phyloP scores from a whole-genome alignment of 2,797 vertebrate genomes.

The Coregonus sp. region DNA sequence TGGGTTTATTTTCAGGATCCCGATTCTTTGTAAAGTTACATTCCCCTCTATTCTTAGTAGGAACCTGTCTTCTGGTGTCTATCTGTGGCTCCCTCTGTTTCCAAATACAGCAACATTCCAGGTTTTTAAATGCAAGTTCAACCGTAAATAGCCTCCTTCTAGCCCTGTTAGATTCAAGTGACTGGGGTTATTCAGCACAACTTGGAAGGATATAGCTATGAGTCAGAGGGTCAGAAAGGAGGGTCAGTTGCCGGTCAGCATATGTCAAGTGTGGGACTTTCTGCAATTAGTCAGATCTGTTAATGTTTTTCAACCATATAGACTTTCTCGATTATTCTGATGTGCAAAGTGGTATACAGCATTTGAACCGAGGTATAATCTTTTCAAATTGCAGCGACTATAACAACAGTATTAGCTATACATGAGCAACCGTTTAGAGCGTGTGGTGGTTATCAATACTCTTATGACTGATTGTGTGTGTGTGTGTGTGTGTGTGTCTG shows the following conservation, averaged over 20 bases:
- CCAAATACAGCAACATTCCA: conserved; percentile 48
- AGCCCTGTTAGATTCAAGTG: conserved; percentile 48
- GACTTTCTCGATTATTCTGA: neutral
- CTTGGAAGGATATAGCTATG: conserved; percentile 20
- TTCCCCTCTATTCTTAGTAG: conserved; percentile 56
- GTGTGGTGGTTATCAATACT: neutral
- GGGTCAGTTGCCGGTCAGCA: neutral
- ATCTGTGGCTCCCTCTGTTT: conserved; percentile 52
- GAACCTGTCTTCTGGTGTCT: conserved; percentile 52
- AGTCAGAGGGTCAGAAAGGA: neutral
- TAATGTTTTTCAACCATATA: neutral
- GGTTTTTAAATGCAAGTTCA: conserved; percentile 27
- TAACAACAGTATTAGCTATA: neutral
- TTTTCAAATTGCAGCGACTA: neutral
- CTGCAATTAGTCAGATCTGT: neutral
- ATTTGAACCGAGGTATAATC: neutral
- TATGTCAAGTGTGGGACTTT: conserved; percentile 9
- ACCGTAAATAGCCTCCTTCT: conserved; percentile 27
- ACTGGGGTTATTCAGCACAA: conserved; percentile 46
- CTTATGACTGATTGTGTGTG: neutral
- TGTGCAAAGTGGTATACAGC: neutral
- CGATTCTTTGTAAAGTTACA: conserved; percentile 59
- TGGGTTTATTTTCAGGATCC: conserved; percentile 60
- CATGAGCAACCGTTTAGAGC: neutral
- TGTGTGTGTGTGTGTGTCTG: neutral